These are phyloP conservation scores for Nipponacmea schrenckii DNA, from an alignment of 2,888 invertebrate species.

Conservation along the genomic window DNA sequence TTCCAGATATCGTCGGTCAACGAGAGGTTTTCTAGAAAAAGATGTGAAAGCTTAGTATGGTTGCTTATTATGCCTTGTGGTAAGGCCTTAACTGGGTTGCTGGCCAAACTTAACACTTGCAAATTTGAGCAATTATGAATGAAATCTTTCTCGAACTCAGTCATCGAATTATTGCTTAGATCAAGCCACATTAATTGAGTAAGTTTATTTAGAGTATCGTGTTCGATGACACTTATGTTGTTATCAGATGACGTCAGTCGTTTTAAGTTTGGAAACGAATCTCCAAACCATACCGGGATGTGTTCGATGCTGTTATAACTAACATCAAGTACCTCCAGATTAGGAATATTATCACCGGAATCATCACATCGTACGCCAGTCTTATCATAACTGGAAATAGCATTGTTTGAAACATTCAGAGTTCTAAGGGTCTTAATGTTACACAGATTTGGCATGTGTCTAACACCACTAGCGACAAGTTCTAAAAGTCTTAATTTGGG, in stretches of 20 bases:
- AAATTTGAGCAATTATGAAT: slow-evolving; percentile 25
- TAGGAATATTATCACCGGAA: neutral
- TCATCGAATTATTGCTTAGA: slow-evolving; percentile 28
- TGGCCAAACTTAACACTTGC: slow-evolving; percentile 15
- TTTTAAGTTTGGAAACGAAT: slow-evolving; percentile 28
- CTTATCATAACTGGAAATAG: slow-evolving; percentile 22
- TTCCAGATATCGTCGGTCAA: slow-evolving; percentile 30
- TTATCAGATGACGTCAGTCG: slow-evolving; percentile 26
- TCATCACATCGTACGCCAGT: slow-evolving; percentile 25
- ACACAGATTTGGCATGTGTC: slow-evolving; percentile 28
- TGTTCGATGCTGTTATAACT: slow-evolving; percentile 25
- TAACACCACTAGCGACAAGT: slow-evolving; percentile 25
- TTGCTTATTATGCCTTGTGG: slow-evolving; percentile 16
- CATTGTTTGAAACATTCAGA: slow-evolving; percentile 29
- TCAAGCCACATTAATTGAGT: slow-evolving; percentile 17
- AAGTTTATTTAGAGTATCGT: slow-evolving; percentile 12
- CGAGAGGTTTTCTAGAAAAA: slow-evolving; percentile 26
- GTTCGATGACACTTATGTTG: slow-evolving; percentile 18
- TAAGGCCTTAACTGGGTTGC: slow-evolving; percentile 18
- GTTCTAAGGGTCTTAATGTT: slow-evolving; percentile 14
- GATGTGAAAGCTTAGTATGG: slow-evolving; percentile 17
- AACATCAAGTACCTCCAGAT: slow-evolving; percentile 28
- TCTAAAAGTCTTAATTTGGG: slow-evolving; percentile 23
- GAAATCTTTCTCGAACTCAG: slow-evolving; percentile 6
- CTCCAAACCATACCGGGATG: slow-evolving; percentile 25